phyloP scores from a whole-genome alignment of 2,113 vertebrate genomes.

The Pyrgilauda ruficollis region DNA sequence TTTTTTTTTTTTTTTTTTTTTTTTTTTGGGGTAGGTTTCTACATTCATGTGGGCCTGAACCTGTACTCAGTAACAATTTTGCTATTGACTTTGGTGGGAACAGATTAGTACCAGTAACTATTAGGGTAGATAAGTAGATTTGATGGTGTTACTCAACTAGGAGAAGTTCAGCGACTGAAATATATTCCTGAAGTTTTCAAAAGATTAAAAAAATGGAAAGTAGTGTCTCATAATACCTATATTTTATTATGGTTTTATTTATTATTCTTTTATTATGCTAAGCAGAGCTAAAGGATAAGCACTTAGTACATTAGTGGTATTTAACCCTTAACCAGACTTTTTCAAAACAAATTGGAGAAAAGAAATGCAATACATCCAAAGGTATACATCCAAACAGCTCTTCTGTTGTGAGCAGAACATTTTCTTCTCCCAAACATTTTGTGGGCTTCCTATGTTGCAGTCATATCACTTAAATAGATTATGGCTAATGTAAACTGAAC shows the following conservation, averaged over 20 bases:
- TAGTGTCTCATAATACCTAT: accelerated
- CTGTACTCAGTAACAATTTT: background rate
- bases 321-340: background rate
- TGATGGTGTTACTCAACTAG: background rate
- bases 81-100: background rate
- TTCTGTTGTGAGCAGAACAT: background rate
- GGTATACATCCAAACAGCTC: no score
- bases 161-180: background rate
- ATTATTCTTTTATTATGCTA: background rate
- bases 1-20: no score
- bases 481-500: background rate
- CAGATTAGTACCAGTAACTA: background rate
- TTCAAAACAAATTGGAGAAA: background rate
- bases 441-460: background rate
- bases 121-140: background rate
- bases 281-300: background rate
- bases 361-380: background rate
- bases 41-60: background rate
- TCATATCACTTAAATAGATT: background rate
- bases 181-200: background rate
- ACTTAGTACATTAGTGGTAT: background rate
- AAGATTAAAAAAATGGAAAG: background rate
- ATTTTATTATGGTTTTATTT: background rate
- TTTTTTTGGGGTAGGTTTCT: background rate
- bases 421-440: background rate